Base-by-base conservation (phyloP, 2,113 vertebrate species). In the Phodopus roborovskii region DNA sequence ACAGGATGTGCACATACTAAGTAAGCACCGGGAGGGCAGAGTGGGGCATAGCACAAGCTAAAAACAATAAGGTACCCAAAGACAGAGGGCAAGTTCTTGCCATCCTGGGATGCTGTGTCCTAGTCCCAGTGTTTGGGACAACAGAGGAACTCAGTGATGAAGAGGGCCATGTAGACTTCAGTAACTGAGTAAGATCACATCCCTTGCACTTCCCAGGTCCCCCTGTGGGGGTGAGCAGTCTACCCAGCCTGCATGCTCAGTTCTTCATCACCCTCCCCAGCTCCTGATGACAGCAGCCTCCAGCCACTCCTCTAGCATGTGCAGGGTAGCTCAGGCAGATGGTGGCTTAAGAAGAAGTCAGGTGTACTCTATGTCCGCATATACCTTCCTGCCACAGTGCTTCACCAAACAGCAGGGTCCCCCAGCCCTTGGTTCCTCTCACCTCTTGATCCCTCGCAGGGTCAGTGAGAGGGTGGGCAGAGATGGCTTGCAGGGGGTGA, bases 361-460 rank as follows among this genome's bases (percentile, higher is more conserved):
- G 97, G 97, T 96, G 97, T 94, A 98, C 97, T 97, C 97, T 96
- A 96, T 97, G 97, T 98, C 97, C 97, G 53, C 53, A 56, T 56
- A 56, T 56, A 56, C 53, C 53, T 56, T 10, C 53, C 53, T 10
- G 53, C 53, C 53, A 56, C 53, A 56, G 8, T 10, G 53, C 53
- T 56, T 56, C 53, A 10, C 53, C 53, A 12, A 7, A 56, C 2
- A 8, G 53, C 53, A 56, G 53, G 53, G 13, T 56, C 53, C 53
- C 53, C 53, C 53, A 56, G 53, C 53, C 53, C 53, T 56, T 15
- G 53, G 6, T 56, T 56, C 53, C 53, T 56, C 53, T 56, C 53
- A 56, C 53, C 92, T 60, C 71, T 78, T 13, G 0, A 77, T 91
- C 83, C 70, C 39, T 64, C 78, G 90, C n/a, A 3, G 83, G 93